Conservation (phyloP, 2,113 vertebrate genomes). For the Amblyornis subalaris region DNA sequence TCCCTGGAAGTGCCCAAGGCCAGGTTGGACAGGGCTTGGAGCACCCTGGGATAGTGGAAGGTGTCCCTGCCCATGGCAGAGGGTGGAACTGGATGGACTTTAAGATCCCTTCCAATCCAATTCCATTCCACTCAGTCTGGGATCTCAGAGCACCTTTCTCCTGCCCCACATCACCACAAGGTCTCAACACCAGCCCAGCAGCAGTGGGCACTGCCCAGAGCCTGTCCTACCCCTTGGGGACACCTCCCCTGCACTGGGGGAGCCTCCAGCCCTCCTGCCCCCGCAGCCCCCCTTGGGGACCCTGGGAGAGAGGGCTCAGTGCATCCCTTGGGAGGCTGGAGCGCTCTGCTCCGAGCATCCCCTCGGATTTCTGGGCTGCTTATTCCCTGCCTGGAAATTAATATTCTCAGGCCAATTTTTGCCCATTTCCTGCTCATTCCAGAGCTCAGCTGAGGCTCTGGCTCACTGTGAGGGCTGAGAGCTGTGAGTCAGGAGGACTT, state of each 20-base stretch:
- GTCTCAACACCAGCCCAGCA: background rate
- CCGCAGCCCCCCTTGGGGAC: background rate
- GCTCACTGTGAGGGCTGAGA: background rate
- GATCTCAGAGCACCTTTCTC: background rate
- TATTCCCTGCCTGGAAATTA: background rate
- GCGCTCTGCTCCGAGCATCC: fast-evolving
- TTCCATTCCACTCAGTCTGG: fast-evolving
- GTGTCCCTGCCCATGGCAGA: background rate
- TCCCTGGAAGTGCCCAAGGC: background rate
- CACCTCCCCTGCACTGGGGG: background rate
- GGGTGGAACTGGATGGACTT: too few relatives aligned
- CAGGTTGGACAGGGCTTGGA: fast-evolving
- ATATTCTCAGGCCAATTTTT: background rate
- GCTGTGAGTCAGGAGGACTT: background rate
- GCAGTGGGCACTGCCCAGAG: background rate
- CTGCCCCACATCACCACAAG: background rate
- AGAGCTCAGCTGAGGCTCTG: fast-evolving
- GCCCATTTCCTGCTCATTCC: fast-evolving
- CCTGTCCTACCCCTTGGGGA: background rate
- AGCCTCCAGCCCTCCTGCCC: background rate
- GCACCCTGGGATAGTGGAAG: fast-evolving
- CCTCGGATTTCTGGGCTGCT: fast-evolving
- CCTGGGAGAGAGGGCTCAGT: background rate
- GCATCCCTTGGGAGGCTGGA: fast-evolving
- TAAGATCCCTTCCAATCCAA: background rate